A percentile compares a stretch with the other conserved stretches of the same genome.
These are phyloP conservation scores for Melanocharis versteri DNA, from an alignment of 2,113 vertebrate species.

Conservation along the genomic window DNA sequence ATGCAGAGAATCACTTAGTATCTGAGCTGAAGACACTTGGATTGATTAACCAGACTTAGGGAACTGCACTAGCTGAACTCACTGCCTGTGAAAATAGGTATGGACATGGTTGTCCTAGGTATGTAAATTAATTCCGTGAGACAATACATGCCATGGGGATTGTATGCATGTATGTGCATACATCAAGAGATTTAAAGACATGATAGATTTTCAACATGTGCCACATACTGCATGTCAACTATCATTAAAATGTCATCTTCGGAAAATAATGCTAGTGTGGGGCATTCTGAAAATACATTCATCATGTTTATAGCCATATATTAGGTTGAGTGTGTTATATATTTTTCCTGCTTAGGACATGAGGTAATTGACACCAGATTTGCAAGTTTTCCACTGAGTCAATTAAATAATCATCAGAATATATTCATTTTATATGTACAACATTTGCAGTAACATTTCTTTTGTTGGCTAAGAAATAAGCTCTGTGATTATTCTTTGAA, in stretches of 20 bases:
- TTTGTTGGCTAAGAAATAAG: neutral
- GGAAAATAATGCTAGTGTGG: neutral
- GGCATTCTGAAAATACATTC: neutral
- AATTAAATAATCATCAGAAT: slow-evolving; percentile 5
- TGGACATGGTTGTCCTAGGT: neutral
- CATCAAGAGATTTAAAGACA: neutral
- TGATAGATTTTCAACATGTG: neutral
- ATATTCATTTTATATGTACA: neutral
- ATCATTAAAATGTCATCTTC: neutral
- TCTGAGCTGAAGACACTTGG: neutral
- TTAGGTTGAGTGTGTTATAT: neutral
- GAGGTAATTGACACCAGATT: slow-evolving; percentile 3
- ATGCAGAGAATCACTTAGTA: neutral
- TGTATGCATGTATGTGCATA: neutral
- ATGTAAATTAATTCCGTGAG: neutral
- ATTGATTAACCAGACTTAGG: neutral
- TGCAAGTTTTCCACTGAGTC: slow-evolving; percentile 1
- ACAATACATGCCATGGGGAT: neutral
- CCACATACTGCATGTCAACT: neutral
- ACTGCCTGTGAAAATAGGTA: neutral
- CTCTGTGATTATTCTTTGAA: neutral
- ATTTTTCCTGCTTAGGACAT: neutral
- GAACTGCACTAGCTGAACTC: neutral
- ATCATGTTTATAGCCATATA: neutral
- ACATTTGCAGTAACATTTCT: neutral